Evolutionary conservation across 2,797 vertebrate genomes (phyloP).

Genomic region (Chrysocyon brachyurus): DNA sequence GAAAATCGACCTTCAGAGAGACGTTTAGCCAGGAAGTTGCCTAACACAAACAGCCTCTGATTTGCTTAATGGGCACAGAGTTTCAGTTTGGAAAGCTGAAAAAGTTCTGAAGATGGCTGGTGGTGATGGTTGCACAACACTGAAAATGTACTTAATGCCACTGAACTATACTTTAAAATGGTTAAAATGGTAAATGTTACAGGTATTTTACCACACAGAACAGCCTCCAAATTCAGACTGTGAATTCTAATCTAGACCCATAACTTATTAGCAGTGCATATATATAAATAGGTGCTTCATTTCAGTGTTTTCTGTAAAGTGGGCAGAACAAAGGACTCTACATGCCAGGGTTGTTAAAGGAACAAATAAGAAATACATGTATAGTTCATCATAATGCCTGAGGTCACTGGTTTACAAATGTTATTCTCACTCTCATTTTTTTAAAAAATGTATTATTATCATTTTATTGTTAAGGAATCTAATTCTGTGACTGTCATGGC

Average conservation of each 20-base stretch:
- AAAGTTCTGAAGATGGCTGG: background rate
- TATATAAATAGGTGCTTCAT: background rate
- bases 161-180: conserved; percentile 5
- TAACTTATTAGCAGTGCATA: background rate
- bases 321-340: background rate
- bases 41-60: background rate
- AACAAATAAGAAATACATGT: conserved; percentile 1
- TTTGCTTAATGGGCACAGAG: background rate
- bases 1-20: background rate
- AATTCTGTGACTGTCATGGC: background rate
- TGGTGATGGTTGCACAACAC: background rate
- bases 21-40: background rate
- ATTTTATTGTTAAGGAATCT: background rate
- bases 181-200: background rate
- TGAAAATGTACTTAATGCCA: background rate
- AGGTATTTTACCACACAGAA: conserved; percentile 5
- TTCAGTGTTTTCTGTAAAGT: background rate
- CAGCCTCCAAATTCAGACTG: background rate
- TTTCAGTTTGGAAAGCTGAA: conserved; percentile 17
- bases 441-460: background rate
- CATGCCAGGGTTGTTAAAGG: background rate
- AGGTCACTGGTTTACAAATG: background rate
- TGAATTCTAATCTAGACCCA: conserved; percentile 7
- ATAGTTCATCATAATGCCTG: background rate
- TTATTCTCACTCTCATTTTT: background rate